Base-by-base conservation (phyloP, 2,888 invertebrate species). In the Cryptosula pallasiana region DNA sequence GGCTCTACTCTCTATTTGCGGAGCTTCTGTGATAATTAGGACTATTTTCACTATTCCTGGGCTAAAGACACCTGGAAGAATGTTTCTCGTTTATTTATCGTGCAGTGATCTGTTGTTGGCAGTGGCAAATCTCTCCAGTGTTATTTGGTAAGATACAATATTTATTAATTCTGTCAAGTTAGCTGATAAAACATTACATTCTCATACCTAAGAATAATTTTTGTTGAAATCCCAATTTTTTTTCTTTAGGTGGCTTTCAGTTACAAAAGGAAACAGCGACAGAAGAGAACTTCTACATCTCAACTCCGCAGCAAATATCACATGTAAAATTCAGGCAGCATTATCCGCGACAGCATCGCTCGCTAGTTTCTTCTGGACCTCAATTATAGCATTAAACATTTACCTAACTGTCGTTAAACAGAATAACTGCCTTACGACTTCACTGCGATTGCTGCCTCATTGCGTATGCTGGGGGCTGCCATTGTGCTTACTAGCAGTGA, bases 391-490 rank as follows among this genome's bases (percentile, higher is more conserved):
- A 16, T 20, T 71, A 16, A 55, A 71, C 58, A 36, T 55, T 20
- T 45, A 71, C 63, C 29, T 45, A 2, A 35, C 29, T 32, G 23
- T 45, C 16, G 71, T 71, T 2, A 71, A 29, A 58, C 35, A 45
- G 20, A 71, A 25, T 3, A 16, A 3, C 25, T 34, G 20, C 35
- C 29, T 32, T 3, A 69, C 35, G n/a, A 32, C 34, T 20, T 16
- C 3, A 69, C 69, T 69, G 25, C 20, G 69, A 25, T 13, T n/a
- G 5, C 16, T 55, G 3, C 55, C 36, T 55, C 77, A 78, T 69
- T 35, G 78, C 27, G 34, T 79, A 16, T 73, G 79, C 71, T 80
- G 80, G 79, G 75, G 76, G 32, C 71, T 78, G 23, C 0, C 75
- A 79, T 79, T 75, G n/a, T 58, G 76, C 5, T 75, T 80, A 1